These are phyloP conservation scores for Pseudomyrmex concolor DNA, from an alignment of 1,140 invertebrate genomes.

Conservation along the genomic window DNA sequence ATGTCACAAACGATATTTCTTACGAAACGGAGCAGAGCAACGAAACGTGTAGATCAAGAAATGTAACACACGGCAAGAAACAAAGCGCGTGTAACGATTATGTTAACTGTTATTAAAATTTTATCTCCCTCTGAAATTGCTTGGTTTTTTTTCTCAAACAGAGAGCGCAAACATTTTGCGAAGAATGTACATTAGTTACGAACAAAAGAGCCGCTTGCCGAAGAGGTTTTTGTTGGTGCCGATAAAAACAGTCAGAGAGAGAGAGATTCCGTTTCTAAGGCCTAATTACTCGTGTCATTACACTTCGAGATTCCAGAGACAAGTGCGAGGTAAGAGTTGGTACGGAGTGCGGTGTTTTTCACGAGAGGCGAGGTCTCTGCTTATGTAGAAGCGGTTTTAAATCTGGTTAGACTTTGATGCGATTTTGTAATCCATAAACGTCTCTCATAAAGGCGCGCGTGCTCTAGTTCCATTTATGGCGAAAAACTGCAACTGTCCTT, in stretches of 20 bases:
- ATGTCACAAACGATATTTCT: too few relatives aligned
- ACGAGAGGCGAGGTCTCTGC: conserved; percentile 50
- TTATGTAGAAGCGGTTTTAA: conserved; percentile 75
- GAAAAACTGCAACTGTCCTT: conserved; percentile 79
- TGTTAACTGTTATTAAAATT: too few relatives aligned
- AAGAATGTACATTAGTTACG: conserved; percentile 71
- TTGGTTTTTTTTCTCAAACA: conserved; percentile 29
- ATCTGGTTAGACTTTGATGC: conserved; percentile 72
- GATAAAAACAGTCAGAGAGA: conserved; percentile 52
- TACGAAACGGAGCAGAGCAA: too few relatives aligned
- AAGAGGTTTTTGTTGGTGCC: conserved; percentile 31
- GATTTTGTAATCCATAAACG: conserved; percentile 81
- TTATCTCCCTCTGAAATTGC: too few relatives aligned
- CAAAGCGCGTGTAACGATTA: too few relatives aligned
- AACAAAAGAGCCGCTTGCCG: conserved; percentile 70
- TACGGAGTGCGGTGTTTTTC: conserved; percentile 48
- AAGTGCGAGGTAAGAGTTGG: conserved; percentile 62
- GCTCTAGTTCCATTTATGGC: conserved; percentile 82
- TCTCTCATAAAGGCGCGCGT: conserved; percentile 74
- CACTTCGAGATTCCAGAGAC: conserved; percentile 74
- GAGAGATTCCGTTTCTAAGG: conserved; percentile 73
- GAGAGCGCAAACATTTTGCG: conserved; percentile 16
- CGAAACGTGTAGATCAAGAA: too few relatives aligned
- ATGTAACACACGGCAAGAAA: too few relatives aligned
- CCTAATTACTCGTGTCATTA: conserved; percentile 76